Evolutionary conservation across 2,113 vertebrate genomes (phyloP), one percentile per base, ranked within the genome.

Genomic region (Taurulus bubalis): DNA sequence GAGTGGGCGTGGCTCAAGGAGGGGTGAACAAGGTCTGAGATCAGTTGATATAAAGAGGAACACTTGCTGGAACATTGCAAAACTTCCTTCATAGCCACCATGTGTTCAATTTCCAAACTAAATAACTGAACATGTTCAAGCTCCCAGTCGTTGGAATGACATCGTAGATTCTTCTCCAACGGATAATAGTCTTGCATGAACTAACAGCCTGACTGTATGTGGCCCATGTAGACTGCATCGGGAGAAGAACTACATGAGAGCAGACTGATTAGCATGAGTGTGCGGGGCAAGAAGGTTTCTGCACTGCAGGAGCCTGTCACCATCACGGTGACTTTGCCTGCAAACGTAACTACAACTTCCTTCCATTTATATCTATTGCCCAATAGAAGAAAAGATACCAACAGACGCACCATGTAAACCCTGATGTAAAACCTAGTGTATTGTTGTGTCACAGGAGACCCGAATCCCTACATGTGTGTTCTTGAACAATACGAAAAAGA

Each of bases 271-370:
- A 80, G 91, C 11, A 28, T 92, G 62, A 73, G 58, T 6, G 80
- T 92, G 11, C 0, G 4, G 4, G 36, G 7, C 0, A 87, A 77
- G 36, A 55, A 0, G 0, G 22, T 91, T 38, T 77, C 78, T 6
- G 75, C 67, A 59, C 85, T 94, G 4, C 15, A 0, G 14, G 77
- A 90, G 26, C 51, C 0, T 5, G 55, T 94, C 69, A 91, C 82
- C 63, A 89, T 93, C 71, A 88, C 88, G 1, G 40, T 93, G 20
- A 20, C 0, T 10, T 1, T 85, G 18, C 38, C 70, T 0, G 0
- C 0, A 30, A 28, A 66, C 8, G 91, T 90, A 89, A 87, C 32
- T 64, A 26, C 11, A 69, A 10, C 32, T 69, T 80, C 0, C 8
- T 30, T 45, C 8, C 2, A 28, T 32, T 77, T 71, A 6, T 34